Evolutionary conservation across 2,113 vertebrate genomes (phyloP), one percentile per base, ranked within the genome.

Genomic region (Corythoichthys intestinalis): DNA sequence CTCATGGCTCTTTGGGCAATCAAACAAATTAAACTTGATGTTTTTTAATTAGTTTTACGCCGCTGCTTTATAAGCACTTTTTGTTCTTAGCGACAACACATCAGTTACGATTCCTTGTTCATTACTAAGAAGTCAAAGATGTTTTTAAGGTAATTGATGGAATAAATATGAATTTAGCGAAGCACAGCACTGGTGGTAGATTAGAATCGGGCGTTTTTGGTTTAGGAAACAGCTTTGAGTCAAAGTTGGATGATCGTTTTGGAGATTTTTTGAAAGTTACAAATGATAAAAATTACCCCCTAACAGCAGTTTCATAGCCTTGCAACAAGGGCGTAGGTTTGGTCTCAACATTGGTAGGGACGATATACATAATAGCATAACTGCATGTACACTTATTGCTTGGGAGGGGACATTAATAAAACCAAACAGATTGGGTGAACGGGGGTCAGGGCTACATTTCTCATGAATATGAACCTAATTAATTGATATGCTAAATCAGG

Each of bases 31-130:
- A 5, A 12, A 58, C 56, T 57, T 35, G 13, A 58, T 37, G 56
- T 58, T 34, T 58, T 37, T 58, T 58, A 58, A 58, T 58, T 58
- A 58, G 56, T 58, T 58, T 58, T 58, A 58, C 56, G 56, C 56
- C 56, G 34, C 56, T 58, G 56, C 56, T 58, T 34, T 58, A 28
- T 58, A 58, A 58, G 11, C 34, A 58, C 28, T 37, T 57, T 57
- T 11, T 12, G 11, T 28, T 57, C 11, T 4, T 34, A 4, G 20
- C n/a, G 50, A 52, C 50, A 20, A 54, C n/a, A 28, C 9, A 11
- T 28, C 20, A 35, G 34, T 34, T 37, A 58, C 35, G 12, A 6
- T 58, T 13, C 35, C 13, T 15, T 34, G 35, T 37, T 13, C 12
- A 14, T 58, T 58, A 13, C 34, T 7, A 34, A 4, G 34, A 37